Evolutionary conservation across 2,888 invertebrate species (phyloP).

Genomic region (Oxyteleia sp.): DNA sequence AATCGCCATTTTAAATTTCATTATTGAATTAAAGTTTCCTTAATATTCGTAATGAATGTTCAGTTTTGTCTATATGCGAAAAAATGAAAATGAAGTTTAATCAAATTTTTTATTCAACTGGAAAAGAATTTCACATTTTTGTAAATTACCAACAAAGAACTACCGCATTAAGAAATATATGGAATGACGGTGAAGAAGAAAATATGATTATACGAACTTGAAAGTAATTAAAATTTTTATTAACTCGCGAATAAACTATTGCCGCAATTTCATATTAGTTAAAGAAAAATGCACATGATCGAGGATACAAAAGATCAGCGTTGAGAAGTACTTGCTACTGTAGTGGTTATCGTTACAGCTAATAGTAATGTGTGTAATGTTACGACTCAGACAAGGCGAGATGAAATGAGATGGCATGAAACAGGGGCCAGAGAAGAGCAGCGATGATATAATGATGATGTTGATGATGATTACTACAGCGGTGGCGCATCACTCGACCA

Average conservation of each 20-base stretch:
- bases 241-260: conserved; percentile 26
- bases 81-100: no score
- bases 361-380: conserved; percentile 79
- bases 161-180: no score
- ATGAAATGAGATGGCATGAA: conserved; percentile 79
- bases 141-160: no score
- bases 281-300: conserved; percentile 60
- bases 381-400: conserved; percentile 77
- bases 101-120: no score
- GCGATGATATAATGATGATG: conserved; percentile 86
- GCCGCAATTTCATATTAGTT: conserved; percentile 26
- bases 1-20: conserved; percentile 46
- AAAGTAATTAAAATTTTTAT: conserved; percentile 30
- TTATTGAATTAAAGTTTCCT: conserved; percentile 18
- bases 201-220: not conserved
- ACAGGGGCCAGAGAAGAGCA: conserved; percentile 76
- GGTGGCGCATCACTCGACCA: conserved; percentile 79
- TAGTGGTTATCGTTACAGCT: conserved; percentile 81
- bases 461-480: conserved; percentile 84
- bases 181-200: no score
- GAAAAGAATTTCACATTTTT: no score
- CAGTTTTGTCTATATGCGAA: not conserved
- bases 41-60: not conserved
- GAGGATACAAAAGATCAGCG: conserved; percentile 69
- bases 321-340: conserved; percentile 81